These are phyloP conservation scores for Lampropteryx suffumata DNA, from an alignment of 2,888 invertebrate species.

Conservation along the genomic window DNA sequence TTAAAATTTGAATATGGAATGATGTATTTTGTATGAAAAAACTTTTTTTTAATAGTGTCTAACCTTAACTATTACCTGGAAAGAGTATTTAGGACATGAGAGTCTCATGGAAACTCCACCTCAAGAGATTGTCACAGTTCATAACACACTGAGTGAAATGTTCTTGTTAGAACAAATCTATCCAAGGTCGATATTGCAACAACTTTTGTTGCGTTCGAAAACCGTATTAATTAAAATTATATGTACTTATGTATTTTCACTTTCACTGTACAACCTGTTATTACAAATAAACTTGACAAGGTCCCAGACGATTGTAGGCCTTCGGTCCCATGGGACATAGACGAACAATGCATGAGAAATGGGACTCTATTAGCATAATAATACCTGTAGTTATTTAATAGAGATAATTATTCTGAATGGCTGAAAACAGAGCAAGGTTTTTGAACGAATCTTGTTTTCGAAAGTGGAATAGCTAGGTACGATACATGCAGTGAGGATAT, in stretches of 20 bases:
- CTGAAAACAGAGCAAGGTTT: constrained; percentile 6
- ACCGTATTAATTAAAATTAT: constrained; percentile 4
- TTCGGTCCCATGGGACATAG: constrained; percentile 23
- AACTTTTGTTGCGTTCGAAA: constrained; percentile 12
- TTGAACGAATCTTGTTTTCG: not conserved
- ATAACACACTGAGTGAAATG: too few species aligned
- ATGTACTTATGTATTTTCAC: constrained; percentile 1
- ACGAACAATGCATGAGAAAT: constrained; percentile 35
- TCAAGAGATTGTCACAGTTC: too few species aligned
- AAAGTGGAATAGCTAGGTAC: too few species aligned
- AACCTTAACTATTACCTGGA: too few species aligned
- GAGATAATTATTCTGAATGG: constrained; percentile 19
- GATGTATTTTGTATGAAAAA: too few species aligned
- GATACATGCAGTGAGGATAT: too few species aligned
- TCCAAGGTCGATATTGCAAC: constrained; percentile 19
- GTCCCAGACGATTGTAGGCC: constrained; percentile 24
- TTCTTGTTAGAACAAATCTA: not conserved
- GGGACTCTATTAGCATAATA: constrained; percentile 31
- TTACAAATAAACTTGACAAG: constrained; percentile 24
- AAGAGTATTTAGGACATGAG: too few species aligned
- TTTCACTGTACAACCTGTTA: constrained; percentile 27
- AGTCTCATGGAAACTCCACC: too few species aligned
- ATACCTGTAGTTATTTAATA: constrained; percentile 35
- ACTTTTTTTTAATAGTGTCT: too few species aligned
- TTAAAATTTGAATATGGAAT: too few species aligned